Base-by-base conservation (phyloP, 2,797 vertebrate species). In the Bradypodion pumilum region DNA sequence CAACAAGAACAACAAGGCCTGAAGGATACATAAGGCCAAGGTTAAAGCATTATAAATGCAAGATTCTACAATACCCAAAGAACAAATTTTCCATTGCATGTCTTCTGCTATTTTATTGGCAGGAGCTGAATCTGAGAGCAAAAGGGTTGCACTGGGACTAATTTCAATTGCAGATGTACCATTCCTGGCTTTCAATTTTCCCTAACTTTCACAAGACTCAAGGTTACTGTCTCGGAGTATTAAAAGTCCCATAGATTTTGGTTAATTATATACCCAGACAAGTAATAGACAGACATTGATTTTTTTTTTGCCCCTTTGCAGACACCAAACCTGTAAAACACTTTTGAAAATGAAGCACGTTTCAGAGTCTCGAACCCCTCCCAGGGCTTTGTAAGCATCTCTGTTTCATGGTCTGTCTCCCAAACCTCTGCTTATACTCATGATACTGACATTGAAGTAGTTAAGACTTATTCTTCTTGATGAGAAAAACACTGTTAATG, bases 21-120 rank as follows among this genome's bases (percentile, higher is more conserved):
- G 0, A 62, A 90, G 93, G 94, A 94, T 92, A 85, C 88, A 83
- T 80, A 90, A 95, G 93, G 93, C 92, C 94, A 94, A 95, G 93
- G 94, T 95, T 92, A 96, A 94, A 94, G 69, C 81, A 88, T 88
- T 90, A 90, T 80, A 85, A 91, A 94, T 88, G 85, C 91, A 92
- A 94, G 93, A 93, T 65, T 65, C 92, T 92, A 89, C 0, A 49
- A 89, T 86, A 93, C 91, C 91, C 94, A 91, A 90, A 95, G 93
- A 95, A 90, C 89, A 90, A 80, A 92, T 95, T 95, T 93, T 89
- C 92, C 85, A 91, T 86, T 89, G 85, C 37, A 0, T 70, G 89
- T 93, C 93, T 94, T 93, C 86, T 86, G 76, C 7, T 91, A 77
- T 92, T 95, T 95, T 90, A 95, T 82, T 52, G 16, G 85, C 89